Conservation (phyloP, 2,113 vertebrate species). For the Gopherus evgoodei region DNA sequence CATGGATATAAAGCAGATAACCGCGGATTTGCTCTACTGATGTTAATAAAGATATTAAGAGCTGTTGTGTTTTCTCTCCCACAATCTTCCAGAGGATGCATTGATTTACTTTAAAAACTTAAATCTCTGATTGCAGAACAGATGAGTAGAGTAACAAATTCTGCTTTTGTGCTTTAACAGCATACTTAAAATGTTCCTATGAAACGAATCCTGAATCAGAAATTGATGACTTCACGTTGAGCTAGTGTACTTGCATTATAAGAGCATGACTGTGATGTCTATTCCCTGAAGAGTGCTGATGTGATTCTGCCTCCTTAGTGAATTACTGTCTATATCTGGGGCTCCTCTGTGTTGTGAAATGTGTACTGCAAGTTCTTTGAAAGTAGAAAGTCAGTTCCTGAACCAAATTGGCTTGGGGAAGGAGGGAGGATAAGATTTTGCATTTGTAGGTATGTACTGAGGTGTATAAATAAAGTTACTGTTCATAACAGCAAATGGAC, state of each 20-base stretch:
- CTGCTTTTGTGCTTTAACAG: background rate
- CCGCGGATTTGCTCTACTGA: background rate
- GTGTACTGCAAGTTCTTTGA: background rate
- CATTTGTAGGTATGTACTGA: constrained; percentile 8
- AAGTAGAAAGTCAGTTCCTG: background rate
- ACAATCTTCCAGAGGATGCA: background rate
- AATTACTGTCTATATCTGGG: background rate
- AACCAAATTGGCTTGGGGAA: background rate
- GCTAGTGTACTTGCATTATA: background rate
- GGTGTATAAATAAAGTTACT: constrained; percentile 22
- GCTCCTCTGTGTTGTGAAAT: background rate
- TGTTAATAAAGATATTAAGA: background rate
- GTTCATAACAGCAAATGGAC: background rate
- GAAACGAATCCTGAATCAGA: background rate
- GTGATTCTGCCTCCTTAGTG: background rate
- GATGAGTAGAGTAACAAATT: background rate
- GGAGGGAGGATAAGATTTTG: background rate
- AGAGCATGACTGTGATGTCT: background rate
- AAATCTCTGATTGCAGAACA: constrained; percentile 5
- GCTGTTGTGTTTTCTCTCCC: background rate
- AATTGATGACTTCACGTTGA: background rate
- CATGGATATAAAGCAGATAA: no score
- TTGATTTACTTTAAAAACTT: constrained; percentile 28
- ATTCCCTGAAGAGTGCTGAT: background rate
- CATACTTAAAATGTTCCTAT: background rate